phyloP scores from a whole-genome alignment of 2,888 invertebrate species.

The Protophormia terraenovae region DNA sequence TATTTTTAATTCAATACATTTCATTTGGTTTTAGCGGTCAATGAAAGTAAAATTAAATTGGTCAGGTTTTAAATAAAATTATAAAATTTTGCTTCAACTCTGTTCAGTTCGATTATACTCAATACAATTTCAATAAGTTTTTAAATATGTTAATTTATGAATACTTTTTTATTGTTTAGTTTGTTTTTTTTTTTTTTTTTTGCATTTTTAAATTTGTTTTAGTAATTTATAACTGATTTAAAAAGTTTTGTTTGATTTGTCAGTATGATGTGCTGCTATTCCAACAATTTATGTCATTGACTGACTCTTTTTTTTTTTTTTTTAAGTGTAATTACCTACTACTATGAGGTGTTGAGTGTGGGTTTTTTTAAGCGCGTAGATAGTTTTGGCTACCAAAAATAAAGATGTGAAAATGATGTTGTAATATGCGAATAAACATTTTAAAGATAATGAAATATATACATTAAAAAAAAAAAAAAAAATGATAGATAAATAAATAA shows the following conservation, averaged over 20 bases:
- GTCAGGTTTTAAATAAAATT: constrained; percentile 33
- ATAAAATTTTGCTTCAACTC: background rate
- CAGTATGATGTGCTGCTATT: background rate
- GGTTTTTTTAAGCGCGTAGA: background rate
- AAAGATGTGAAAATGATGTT: constrained; percentile 39
- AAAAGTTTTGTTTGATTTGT: background rate
- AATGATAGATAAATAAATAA: background rate
- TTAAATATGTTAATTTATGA: constrained; percentile 16
- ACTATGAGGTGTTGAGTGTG: constrained; percentile 3
- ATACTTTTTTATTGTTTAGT: background rate
- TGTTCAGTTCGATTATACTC: background rate
- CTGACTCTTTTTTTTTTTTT: no score
- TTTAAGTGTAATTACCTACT: background rate
- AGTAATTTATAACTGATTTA: constrained; percentile 18
- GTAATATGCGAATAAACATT: constrained; percentile 35
- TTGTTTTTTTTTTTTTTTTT: background rate
- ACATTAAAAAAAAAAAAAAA: no score
- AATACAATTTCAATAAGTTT: background rate
- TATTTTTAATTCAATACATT: constrained; percentile 20
- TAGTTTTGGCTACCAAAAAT: background rate
- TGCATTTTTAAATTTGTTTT: background rate
- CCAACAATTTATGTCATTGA: constrained; percentile 47
- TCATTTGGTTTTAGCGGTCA: constrained; percentile 60
- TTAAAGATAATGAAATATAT: background rate
- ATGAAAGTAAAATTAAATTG: constrained; percentile 65